Evolutionary conservation across 2,113 vertebrate genomes (phyloP).

Genomic region (Nettapus auritus): DNA sequence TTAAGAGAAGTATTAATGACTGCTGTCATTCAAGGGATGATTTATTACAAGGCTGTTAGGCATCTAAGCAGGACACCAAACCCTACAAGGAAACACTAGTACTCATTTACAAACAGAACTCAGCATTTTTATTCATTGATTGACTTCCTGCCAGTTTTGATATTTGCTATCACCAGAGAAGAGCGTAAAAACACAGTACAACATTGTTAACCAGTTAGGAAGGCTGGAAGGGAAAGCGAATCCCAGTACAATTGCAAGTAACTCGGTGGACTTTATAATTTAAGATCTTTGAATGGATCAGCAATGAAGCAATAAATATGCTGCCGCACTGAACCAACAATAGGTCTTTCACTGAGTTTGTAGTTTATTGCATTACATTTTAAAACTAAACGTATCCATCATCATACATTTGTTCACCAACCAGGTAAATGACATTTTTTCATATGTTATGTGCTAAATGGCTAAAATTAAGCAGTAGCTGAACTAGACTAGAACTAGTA

Average conservation of each 20-base stretch:
- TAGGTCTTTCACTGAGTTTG: conserved; percentile 11
- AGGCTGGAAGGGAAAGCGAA: conserved; percentile 59
- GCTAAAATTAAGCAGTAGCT: conserved; percentile 37
- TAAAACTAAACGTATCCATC: conserved; percentile 28
- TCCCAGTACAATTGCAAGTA: conserved; percentile 55
- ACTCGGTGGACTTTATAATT: conserved; percentile 27
- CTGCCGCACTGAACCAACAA: conserved; percentile 41
- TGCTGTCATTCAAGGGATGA: rapidly evolving
- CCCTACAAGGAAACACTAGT: conserved; percentile 49
- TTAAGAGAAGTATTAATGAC: neutral
- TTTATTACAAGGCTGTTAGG: neutral
- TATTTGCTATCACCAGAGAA: conserved; percentile 55
- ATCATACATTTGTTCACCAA: conserved; percentile 18
- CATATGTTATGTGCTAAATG: neutral
- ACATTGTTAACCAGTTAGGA: conserved; percentile 43
- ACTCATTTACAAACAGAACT: conserved; percentile 66
- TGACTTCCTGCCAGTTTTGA: conserved; percentile 56
- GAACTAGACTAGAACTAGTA: conserved; percentile 48
- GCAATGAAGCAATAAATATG: conserved; percentile 49
- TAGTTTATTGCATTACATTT: conserved; percentile 68
- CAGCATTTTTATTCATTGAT: conserved; percentile 66
- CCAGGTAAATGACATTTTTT: conserved; percentile 16
- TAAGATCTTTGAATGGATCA: neutral
- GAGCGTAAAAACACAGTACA: conserved; percentile 64
- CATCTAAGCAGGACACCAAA: neutral